Evolutionary conservation across 2,888 invertebrate species (phyloP), one percentile per base, ranked within the genome.

Genomic region (Choristoneura rosaceana): DNA sequence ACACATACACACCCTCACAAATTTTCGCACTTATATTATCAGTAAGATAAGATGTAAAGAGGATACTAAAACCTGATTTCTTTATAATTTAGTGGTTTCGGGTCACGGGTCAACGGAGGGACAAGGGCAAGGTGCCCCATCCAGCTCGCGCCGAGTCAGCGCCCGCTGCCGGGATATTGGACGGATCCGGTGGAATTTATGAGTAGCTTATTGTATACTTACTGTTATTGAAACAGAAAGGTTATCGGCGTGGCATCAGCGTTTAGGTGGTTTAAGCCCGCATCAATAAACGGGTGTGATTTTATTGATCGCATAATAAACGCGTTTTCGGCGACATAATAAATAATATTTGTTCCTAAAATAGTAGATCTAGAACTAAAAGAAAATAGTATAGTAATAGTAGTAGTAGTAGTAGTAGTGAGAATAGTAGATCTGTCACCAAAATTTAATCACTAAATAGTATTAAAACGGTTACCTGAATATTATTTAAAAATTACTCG

Each of bases 141-240:
- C 8, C 63, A 33, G 38, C 25, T 62, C 17, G 52, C 14, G 65
- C 60, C 5, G 41, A 66, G 45, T 66, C 66, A 67, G 71, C 71
- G 66, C 34, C 34, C 47, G 55, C 41, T 47, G 65, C 17, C 41
- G 17, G 43, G 71, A 62, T 71, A 67, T 67, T 62, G 65, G 61
- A 62, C 9, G 61, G 17, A 62, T 55, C 71, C 59, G 64, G 67
- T 55, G 33, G 60, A 71, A 71, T 71, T 71, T 71, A 71, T 71
- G 71, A 71, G 70, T 64, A 69, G 47, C 66, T 45, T 66, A 61
- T 66, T 66, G 66, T 67, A 52, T 61, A 45, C 41, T 62, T 61
- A 45, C 41, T 62, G 61, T 61, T 66, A 71, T 71, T 71, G 66
- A 71, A 65, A 71, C 52, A 34, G 25, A 66, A 45, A 71, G 43